Base-by-base conservation (phyloP, 1,140 invertebrate genomes). In the Apis laboriosa region DNA sequence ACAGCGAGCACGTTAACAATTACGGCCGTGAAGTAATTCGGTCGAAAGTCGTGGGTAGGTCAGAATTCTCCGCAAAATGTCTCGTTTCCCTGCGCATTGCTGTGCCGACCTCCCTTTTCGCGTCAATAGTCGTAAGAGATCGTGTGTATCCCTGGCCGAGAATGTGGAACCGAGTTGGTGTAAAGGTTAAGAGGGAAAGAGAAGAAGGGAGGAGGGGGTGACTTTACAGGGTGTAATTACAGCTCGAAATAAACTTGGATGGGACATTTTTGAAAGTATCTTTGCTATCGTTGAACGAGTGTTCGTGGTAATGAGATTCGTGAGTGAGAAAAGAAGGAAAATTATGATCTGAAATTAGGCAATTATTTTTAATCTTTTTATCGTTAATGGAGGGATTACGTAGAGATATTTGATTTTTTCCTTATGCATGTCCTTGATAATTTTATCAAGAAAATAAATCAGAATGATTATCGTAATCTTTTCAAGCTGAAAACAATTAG, bases 1-100 rank as follows among this genome's bases (percentile, higher is more conserved):
- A 74, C 78, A 66, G 49, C n/a, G 60, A 28, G 17, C 60, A 17
- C 24, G 51, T 74, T 80, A 73, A 80, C 70, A 80, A 80, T 80
- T 66, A 80, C 78, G 12, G 58, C n/a, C 11, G 77, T 28, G n/a
- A 73, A 73, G 77, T 72, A 43, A 73, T 73, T 73, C 60, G 55
- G 68, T 55, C 43, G 66, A 78, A 70, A 67, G 64, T 78, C 77
- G 66, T 21, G n/a, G 34, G 7, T 43, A 43, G 17, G 64, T 43
- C n/a, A 61, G 24, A 60, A 58, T 79, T 61, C 24, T n/a, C 66
- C 53, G 66, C 56, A n/a, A 68, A 68, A 75, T 51, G 60, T 64
- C 61, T 76, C n/a, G 61, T 76, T 76, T 74, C 9, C 7, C 60
- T 43, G 8, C 19, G 24, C 12, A 8, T 15, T 17, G 17, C 13